Percentiles rank a stretch among this genome's conserved stretches.
phyloP scores from a whole-genome alignment of 1,140 invertebrate species.

The Ganaspis sp. region DNA sequence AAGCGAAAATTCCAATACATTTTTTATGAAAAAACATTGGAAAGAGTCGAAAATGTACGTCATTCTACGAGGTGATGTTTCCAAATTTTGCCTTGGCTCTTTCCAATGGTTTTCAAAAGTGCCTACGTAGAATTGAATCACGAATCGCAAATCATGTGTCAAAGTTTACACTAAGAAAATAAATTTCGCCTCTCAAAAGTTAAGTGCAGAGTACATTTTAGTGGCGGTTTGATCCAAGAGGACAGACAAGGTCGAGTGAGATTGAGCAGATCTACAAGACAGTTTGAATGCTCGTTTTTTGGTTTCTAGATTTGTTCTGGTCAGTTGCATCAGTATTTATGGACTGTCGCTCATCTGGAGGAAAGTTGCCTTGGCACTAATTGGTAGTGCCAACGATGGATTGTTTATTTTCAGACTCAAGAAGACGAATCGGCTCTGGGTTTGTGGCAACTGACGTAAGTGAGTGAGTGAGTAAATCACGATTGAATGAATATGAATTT shows the following conservation, averaged over 20 bases:
- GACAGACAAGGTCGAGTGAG: neutral
- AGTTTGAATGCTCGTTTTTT: neutral
- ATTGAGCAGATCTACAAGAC: neutral
- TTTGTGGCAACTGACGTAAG: constrained; percentile 5
- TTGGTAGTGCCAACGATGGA: constrained; percentile 24
- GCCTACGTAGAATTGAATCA: no score
- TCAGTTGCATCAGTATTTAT: constrained; percentile 10
- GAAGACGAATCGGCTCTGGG: neutral
- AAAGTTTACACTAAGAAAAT: neutral
- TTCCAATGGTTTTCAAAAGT: no score
- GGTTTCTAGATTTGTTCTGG: constrained; percentile 8
- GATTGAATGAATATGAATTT: constrained; percentile 21
- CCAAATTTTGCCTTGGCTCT: no score
- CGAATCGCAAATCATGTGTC: no score
- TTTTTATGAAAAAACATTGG: no score
- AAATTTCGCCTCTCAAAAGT: neutral
- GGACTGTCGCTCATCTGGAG: neutral
- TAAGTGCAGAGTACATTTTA: neutral
- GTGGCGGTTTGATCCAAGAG: neutral
- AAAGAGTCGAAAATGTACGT: no score
- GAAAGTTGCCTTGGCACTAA: constrained; percentile 38
- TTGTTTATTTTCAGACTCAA: constrained; percentile 32
- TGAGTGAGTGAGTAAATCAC: constrained; percentile 21
- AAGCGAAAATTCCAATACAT: no score
- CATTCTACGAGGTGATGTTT: no score